These are phyloP conservation scores for Danio albolineatus DNA, from an alignment of 2,797 vertebrate species.

Conservation along the genomic window DNA sequence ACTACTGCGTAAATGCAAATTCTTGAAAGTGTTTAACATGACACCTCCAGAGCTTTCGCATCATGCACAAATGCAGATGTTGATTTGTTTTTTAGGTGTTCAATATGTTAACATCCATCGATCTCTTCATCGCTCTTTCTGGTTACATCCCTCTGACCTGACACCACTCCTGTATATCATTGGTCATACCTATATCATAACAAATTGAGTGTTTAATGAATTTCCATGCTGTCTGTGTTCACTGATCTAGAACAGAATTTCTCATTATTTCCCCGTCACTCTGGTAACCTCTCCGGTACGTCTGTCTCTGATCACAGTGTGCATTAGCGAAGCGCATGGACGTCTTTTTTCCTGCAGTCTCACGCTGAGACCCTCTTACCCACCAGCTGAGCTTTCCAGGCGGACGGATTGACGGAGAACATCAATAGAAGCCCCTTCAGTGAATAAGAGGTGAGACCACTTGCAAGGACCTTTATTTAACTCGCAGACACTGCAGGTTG, in stretches of 20 bases:
- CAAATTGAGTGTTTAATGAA: slow-evolving; percentile 37
- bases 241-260: slow-evolving; percentile 25
- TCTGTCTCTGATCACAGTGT: slow-evolving; percentile 19
- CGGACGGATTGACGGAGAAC: background rate
- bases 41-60: background rate
- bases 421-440: slow-evolving; percentile 19
- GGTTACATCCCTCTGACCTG: background rate
- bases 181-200: slow-evolving; percentile 17
- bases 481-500: slow-evolving; percentile 43
- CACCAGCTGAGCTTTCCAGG: slow-evolving; percentile 33
- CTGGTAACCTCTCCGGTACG: background rate
- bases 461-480: background rate
- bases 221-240: slow-evolving; percentile 26
- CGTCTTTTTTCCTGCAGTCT: background rate
- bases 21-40: too few relatives aligned
- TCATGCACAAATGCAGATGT: background rate
- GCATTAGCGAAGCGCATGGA: slow-evolving; percentile 21
- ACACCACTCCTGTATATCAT: background rate
- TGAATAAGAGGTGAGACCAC: slow-evolving; percentile 4
- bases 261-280: slow-evolving; percentile 24
- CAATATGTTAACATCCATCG: too few relatives aligned
- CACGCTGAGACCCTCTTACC: slow-evolving; percentile 9
- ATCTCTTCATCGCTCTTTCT: background rate
- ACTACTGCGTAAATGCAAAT: too few relatives aligned
- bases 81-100: too few relatives aligned